phyloP scores from a whole-genome alignment of 2,113 vertebrate genomes.

The Carlito syrichta region DNA sequence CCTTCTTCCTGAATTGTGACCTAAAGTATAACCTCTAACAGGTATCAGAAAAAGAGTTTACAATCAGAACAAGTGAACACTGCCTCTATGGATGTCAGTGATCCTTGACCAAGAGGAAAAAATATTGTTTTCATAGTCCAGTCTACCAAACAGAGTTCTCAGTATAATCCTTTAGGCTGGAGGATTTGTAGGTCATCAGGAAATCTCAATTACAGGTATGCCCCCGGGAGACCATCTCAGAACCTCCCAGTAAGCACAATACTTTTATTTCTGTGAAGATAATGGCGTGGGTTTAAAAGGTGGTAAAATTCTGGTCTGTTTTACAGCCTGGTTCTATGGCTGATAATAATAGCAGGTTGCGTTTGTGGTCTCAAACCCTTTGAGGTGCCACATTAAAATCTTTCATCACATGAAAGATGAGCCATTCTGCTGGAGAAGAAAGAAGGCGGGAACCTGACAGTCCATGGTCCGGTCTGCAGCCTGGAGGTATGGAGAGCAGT shows the following conservation, averaged over 20 bases:
- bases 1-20: neutral
- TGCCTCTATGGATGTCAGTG: fast-evolving
- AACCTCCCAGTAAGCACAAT: neutral
- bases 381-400: neutral
- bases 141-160: neutral
- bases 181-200: neutral
- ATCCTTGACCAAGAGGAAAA: neutral
- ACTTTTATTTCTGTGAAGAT: neutral
- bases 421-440: neutral
- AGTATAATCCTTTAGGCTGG: fast-evolving
- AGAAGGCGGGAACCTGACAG: neutral
- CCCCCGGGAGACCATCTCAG: neutral
- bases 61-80: fast-evolving
- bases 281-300: neutral
- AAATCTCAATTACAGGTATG: neutral
- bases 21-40: fast-evolving
- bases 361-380: neutral
- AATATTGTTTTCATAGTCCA: neutral
- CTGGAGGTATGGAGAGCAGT: neutral
- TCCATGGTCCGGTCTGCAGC: fast-evolving
- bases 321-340: neutral
- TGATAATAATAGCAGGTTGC: neutral
- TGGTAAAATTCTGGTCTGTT: neutral
- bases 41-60: neutral
- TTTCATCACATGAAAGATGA: neutral